These are phyloP conservation scores for Parotocinclus haroldoi DNA, from an alignment of 2,797 vertebrate species.

Conservation along the genomic window DNA sequence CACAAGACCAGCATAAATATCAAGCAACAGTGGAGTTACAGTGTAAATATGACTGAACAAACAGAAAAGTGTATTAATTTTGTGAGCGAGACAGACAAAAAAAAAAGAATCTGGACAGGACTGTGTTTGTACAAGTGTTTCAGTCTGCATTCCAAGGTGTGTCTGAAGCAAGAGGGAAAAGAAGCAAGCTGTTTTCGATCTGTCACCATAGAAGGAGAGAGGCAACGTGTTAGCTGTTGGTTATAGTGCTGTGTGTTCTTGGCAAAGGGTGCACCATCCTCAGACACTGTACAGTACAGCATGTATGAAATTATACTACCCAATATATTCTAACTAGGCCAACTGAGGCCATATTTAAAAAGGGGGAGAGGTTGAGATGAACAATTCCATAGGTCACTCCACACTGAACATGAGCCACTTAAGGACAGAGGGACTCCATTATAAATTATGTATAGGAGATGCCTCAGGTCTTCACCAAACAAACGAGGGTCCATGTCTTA, in stretches of 20 bases:
- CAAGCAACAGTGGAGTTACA: neutral
- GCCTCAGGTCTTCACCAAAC: too few relatives aligned
- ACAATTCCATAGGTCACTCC: too few relatives aligned
- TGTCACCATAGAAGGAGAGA: slow-evolving; percentile 17
- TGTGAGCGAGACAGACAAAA: slow-evolving; percentile 20
- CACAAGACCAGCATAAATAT: neutral
- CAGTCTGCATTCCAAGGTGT: neutral
- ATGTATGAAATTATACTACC: too few relatives aligned
- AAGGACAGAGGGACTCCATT: too few relatives aligned
- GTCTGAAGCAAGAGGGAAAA: slow-evolving; percentile 10
- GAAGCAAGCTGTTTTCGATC: slow-evolving; percentile 13
- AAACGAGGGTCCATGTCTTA: too few relatives aligned
- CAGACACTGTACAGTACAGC: neutral
- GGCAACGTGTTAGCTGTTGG: slow-evolving; percentile 10
- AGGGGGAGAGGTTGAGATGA: too few relatives aligned
- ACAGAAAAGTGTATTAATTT: slow-evolving; percentile 7
- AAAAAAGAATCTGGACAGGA: neutral
- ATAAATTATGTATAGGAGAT: too few relatives aligned
- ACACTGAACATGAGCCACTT: too few relatives aligned
- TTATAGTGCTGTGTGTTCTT: slow-evolving; percentile 14
- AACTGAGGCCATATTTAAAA: too few relatives aligned
- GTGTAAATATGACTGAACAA: neutral
- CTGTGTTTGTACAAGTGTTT: neutral
- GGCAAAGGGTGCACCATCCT: slow-evolving; percentile 29
- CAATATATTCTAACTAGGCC: too few relatives aligned